Evolutionary conservation across 2,113 vertebrate genomes (phyloP).

Genomic region (Oncorhynchus mykiss): DNA sequence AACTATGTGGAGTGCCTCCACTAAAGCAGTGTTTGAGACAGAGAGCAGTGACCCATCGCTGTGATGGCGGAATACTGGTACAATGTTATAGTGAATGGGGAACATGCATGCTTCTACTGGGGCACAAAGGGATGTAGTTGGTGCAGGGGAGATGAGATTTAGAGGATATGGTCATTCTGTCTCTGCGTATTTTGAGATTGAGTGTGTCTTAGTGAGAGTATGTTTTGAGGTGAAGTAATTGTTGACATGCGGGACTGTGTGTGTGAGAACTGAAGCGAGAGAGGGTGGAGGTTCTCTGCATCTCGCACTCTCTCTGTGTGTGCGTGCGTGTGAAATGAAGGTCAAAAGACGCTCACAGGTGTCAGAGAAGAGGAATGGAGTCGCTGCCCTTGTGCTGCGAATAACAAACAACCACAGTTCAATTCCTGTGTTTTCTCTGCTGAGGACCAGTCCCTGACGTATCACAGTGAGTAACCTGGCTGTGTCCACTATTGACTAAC

Average conservation of each 20-base stretch:
- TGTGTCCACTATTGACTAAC: slow-evolving; percentile 17
- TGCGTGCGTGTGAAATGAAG: background rate
- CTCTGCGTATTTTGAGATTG: background rate
- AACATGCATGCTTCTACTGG: slow-evolving; percentile 19
- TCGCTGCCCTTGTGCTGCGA: slow-evolving; percentile 1
- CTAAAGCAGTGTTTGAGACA: slow-evolving; percentile 23
- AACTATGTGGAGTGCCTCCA: slow-evolving; percentile 50
- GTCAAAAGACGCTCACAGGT: slow-evolving; percentile 1
- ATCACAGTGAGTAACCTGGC: background rate
- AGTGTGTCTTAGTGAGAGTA: background rate
- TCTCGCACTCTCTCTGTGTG: no score
- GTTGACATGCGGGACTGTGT: background rate
- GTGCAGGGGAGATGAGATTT: background rate
- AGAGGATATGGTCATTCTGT: background rate
- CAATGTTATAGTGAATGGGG: slow-evolving; percentile 12
- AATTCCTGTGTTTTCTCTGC: background rate
- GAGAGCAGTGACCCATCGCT: slow-evolving; percentile 34
- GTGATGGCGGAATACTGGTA: slow-evolving; percentile 13
- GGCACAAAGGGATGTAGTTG: slow-evolving; percentile 14
- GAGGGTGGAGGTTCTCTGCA: no score
- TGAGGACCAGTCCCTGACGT: background rate
- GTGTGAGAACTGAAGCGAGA: no score
- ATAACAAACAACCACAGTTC: slow-evolving; percentile 3
- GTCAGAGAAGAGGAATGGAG: slow-evolving; percentile 12
- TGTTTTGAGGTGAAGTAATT: background rate